Evolutionary conservation across 2,888 invertebrate species (phyloP).

Genomic region (Halocaridina rubra): DNA sequence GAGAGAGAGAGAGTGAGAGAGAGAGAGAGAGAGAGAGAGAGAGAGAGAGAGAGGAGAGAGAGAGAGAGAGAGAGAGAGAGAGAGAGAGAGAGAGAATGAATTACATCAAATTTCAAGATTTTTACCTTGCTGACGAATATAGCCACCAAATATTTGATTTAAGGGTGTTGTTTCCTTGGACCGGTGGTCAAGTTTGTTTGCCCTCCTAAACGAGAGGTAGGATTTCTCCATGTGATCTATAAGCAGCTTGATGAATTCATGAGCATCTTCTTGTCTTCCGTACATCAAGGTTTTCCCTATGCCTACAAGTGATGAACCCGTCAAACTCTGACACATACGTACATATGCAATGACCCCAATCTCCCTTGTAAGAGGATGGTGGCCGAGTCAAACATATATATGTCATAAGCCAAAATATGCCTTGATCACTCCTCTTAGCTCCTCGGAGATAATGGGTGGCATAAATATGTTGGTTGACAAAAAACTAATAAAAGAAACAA

Average conservation of each 20-base stretch:
- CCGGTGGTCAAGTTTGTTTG: slow-evolving; percentile 83
- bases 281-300: slow-evolving; percentile 87
- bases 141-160: slow-evolving; percentile 96
- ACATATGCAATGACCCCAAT: no score
- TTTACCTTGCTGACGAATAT: slow-evolving; percentile 82
- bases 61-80: background rate
- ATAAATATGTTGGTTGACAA: background rate
- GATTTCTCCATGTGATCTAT: slow-evolving; percentile 95
- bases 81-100: background rate
- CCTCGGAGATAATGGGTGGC: background rate
- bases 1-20: background rate
- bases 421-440: no score
- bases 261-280: slow-evolving; percentile 96
- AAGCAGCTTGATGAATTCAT: slow-evolving; percentile 91
- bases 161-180: slow-evolving; percentile 96
- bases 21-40: background rate
- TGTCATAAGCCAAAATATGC: no score
- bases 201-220: slow-evolving; percentile 80
- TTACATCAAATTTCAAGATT: background rate
- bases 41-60: background rate
- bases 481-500: background rate
- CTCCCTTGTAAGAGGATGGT: no score
- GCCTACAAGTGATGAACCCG: no score
- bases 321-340: no score
- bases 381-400: no score